Base-by-base conservation (phyloP, 2,888 invertebrate species). In the Lingula anatina region DNA sequence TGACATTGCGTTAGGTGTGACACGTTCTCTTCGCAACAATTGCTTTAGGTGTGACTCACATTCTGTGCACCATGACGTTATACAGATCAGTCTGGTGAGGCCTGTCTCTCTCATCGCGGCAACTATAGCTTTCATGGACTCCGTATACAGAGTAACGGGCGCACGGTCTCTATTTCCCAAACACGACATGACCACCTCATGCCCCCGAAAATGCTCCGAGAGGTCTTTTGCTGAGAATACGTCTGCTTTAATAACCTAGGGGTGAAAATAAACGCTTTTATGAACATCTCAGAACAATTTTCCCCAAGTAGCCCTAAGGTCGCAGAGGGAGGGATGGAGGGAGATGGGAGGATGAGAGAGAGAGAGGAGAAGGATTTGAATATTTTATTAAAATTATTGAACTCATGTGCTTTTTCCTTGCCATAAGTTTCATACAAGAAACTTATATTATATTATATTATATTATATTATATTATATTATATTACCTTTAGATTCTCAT, bases 141-240 rank as follows among this genome's bases (percentile, higher is more conserved):
- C 65, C 3, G 60, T 54, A 51, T 71, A 70, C 35, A 70, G 52
- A 1, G 65, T 63, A 35, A 67, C 59, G 0, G 56, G 53, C 12
- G 53, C 61, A 20, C 62, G 60, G 3, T 54, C 59, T 12, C 48
- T 44, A n/a, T 53, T 54, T 5, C 70, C 66, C 7, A 72, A 53
- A 49, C 65, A 62, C 2, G 69, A 69, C 46, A 72, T 27, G 4
- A 72, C 65, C 0, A 59, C 67, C 43, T 66, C 66, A 49, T 59
- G 60, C 9, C 61, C 64, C 24, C 47, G 53, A 36, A 71, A 39
- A 20, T 56, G 58, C 12, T 49, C 45, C 5, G 48, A 53, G 46
- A 71, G 46, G 1, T 58, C 60, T 5, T 63, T 60, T 20, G 57
- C 51, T 24, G 63, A 58, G 45, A 57, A 56, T 7, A 70, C 53